A percentile compares a stretch with the other conserved stretches of the same genome.
phyloP scores from a whole-genome alignment of 2,797 vertebrate genomes.

The Peromyscus aztecus region DNA sequence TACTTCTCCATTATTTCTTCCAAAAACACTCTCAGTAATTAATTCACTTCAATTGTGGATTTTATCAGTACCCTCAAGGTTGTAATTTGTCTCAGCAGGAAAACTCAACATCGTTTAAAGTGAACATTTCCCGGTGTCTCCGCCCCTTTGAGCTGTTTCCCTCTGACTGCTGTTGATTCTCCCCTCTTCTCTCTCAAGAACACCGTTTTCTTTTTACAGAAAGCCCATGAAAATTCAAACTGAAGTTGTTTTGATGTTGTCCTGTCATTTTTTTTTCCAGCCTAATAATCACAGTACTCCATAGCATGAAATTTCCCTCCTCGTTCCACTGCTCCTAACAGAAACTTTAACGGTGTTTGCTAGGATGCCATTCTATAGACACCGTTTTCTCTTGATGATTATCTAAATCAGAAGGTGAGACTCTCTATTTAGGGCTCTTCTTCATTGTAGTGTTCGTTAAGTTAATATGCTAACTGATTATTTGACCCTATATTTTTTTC shows the following conservation, averaged over 20 bases:
- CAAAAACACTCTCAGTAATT: constrained; percentile 67
- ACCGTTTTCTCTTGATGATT: background rate
- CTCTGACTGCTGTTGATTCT: constrained; percentile 63
- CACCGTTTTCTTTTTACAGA: constrained; percentile 49
- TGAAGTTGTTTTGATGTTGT: constrained; percentile 21
- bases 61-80: constrained; percentile 64
- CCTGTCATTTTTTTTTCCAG: constrained; percentile 24
- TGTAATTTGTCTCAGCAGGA: constrained; percentile 66
- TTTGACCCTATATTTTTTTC: background rate
- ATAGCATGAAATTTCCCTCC: background rate
- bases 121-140: constrained; percentile 21
- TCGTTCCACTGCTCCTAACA: background rate
- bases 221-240: constrained; percentile 47
- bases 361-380: background rate
- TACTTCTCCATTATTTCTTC: constrained; percentile 64
- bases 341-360: background rate
- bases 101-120: constrained; percentile 54
- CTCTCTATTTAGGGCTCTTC: background rate
- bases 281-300: background rate
- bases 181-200: constrained; percentile 42
- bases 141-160: constrained; percentile 53
- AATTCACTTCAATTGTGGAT: constrained; percentile 66
- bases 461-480: background rate
- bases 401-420: background rate
- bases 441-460: background rate